Percentiles rank a stretch among this genome's conserved stretches.
phyloP scores from a whole-genome alignment of 2,888 invertebrate species.

The Aporophyla nigra region DNA sequence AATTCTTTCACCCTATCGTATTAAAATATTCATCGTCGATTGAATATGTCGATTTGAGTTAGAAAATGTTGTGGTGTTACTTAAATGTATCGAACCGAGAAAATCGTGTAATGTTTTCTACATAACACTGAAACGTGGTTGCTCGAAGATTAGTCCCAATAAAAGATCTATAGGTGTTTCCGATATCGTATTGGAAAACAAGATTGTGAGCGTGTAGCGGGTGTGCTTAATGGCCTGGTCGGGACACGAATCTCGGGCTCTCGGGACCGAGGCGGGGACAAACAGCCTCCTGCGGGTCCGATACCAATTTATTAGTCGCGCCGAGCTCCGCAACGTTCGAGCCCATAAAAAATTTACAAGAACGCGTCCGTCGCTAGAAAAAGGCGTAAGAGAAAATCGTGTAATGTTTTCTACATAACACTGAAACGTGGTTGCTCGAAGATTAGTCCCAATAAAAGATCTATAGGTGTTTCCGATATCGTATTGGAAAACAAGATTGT shows the following conservation, averaged over 20 bases:
- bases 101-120: conserved; percentile 42
- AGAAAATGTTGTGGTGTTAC: neutral
- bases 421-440: conserved; percentile 60
- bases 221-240: conserved; percentile 74
- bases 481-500: conserved; percentile 74
- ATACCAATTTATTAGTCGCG: conserved; percentile 75
- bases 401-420: conserved; percentile 52
- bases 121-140: conserved; percentile 61
- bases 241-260: conserved; percentile 66
- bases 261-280: conserved; percentile 69
- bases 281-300: conserved; percentile 70
- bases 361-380: conserved; percentile 59
- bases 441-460: conserved; percentile 61
- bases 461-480: conserved; percentile 59
- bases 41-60: conserved; percentile 1
- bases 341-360: conserved; percentile 75
- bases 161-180: conserved; percentile 60
- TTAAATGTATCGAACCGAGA: conserved; percentile 16
- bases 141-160: conserved; percentile 56
- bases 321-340: conserved; percentile 55
- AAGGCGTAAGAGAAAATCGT: conserved; percentile 17
- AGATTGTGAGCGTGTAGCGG: conserved; percentile 73
- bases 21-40: neutral
- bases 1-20: neutral
- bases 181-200: conserved; percentile 71